phyloP scores from a whole-genome alignment of 2,888 invertebrate species.

The Drosophila nigricruria region DNA sequence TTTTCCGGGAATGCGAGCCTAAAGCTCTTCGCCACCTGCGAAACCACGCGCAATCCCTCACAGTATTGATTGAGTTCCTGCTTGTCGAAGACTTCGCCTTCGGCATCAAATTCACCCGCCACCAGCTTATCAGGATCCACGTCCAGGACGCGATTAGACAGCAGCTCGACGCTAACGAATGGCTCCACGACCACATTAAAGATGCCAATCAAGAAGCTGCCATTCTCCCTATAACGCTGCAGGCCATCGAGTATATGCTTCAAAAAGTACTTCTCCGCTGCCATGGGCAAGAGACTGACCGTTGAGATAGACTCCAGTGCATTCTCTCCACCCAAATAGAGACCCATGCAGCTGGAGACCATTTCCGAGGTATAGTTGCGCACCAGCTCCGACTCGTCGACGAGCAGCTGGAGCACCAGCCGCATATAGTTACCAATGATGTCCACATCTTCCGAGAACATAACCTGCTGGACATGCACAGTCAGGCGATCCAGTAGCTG shows the following conservation, averaged over 20 bases:
- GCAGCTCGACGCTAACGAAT: slow-evolving; percentile 41
- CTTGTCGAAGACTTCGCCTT: slow-evolving; percentile 78
- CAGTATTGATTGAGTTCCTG: slow-evolving; percentile 83
- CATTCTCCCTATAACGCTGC: slow-evolving; percentile 43
- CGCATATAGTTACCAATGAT: slow-evolving; percentile 73
- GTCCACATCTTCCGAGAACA: slow-evolving; percentile 58
- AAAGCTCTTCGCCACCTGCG: slow-evolving; percentile 65
- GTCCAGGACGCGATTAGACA: slow-evolving; percentile 31
- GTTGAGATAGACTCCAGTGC: neutral
- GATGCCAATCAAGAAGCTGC: slow-evolving; percentile 66
- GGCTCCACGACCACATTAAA: slow-evolving; percentile 75
- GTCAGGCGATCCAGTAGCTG: slow-evolving; percentile 70
- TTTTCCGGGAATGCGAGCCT: slow-evolving; percentile 61
- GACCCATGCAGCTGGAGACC: slow-evolving; percentile 45
- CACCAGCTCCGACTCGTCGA: slow-evolving; percentile 81
- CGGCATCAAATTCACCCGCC: slow-evolving; percentile 16
- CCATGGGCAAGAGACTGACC: slow-evolving; percentile 60
- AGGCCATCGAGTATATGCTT: slow-evolving; percentile 62
- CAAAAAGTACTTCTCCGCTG: slow-evolving; percentile 74
- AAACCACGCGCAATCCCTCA: slow-evolving; percentile 75
- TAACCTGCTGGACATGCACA: slow-evolving; percentile 47
- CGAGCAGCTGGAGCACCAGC: slow-evolving; percentile 77
- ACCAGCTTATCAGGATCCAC: neutral
- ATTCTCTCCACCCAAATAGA: neutral
- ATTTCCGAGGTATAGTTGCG: slow-evolving; percentile 73